These are phyloP conservation scores for Nyctibius grandis DNA, from an alignment of 2,797 vertebrate genomes.

Conservation along the genomic window DNA sequence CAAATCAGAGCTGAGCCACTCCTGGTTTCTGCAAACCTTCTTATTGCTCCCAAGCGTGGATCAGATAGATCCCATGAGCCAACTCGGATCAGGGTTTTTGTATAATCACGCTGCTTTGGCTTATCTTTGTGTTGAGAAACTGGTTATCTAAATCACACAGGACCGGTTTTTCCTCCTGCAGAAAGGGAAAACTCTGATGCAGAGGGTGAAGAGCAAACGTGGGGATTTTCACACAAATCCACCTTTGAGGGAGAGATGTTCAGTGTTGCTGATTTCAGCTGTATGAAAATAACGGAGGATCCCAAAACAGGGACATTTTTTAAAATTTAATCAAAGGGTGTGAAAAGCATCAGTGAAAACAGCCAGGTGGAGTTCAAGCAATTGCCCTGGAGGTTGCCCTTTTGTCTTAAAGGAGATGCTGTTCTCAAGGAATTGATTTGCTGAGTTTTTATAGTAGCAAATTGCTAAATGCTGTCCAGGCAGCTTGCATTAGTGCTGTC, in stretches of 20 bases:
- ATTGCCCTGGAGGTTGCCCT: background rate
- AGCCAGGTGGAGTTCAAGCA: background rate
- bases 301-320: background rate
- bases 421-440: background rate
- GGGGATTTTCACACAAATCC: background rate
- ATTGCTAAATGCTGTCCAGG: background rate
- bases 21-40: background rate
- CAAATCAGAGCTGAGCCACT: background rate
- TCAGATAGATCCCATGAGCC: background rate
- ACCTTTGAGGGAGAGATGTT: background rate
- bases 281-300: background rate
- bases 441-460: background rate
- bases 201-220: background rate
- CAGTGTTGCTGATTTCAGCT: background rate
- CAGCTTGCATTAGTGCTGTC: background rate
- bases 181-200: background rate
- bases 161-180: background rate
- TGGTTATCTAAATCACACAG: background rate
- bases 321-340: background rate
- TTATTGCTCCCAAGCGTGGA: background rate
- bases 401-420: background rate
- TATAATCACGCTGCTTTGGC: background rate
- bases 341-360: background rate
- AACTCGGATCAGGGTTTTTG: background rate
- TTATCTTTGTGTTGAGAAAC: background rate